Evolutionary conservation across 1,140 invertebrate species (phyloP), one percentile per base, ranked within the genome.

Genomic region (Pararge aegeria): DNA sequence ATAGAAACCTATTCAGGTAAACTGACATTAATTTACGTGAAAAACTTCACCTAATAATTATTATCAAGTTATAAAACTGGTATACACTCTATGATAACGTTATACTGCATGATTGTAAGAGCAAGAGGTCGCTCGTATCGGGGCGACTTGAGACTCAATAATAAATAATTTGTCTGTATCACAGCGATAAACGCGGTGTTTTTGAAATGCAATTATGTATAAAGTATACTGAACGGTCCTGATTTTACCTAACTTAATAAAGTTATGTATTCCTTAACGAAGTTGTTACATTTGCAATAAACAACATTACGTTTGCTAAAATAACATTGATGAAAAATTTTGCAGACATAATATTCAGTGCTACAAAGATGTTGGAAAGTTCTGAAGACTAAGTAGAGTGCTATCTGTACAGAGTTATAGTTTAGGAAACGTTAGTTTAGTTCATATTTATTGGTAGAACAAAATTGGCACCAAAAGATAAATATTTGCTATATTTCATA

Each of bases 141-240:
- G 12, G 42, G 38, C 16, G 15, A 42, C 15, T 60, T 48, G 46
- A 48, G 37, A 57, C 54, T 61, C 58, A 58, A 58, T 61, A 66
- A 62, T 48, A n/a, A n/a, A n/a, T n/a, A 66, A 66, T 66, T 66
- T 66, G 64, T 66, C 64, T 48, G 21, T 61, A 61, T 55, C 52
- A 24, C 19, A 9, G 38, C 46, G 52, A 61, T 55, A 61, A 51
- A 34, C 9, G 24, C 59, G 59, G 52, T 37, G 38, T 61, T 30
- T 61, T 55, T 61, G 52, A 61, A 55, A 46, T 46, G 42, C 42
- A 46, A 46, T 20, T 46, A 46, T 46, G 10, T 10, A 10, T 5
- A 1, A 30, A 10, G 1, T 30, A 10, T 5, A 7, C 15, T 44
- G 10, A 9, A 44, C 2, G 18, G 40, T 20, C 40, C 15, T 20